Base-by-base conservation (phyloP, 2,797 vertebrate species). In the Lepilemur ruficaudatus region DNA sequence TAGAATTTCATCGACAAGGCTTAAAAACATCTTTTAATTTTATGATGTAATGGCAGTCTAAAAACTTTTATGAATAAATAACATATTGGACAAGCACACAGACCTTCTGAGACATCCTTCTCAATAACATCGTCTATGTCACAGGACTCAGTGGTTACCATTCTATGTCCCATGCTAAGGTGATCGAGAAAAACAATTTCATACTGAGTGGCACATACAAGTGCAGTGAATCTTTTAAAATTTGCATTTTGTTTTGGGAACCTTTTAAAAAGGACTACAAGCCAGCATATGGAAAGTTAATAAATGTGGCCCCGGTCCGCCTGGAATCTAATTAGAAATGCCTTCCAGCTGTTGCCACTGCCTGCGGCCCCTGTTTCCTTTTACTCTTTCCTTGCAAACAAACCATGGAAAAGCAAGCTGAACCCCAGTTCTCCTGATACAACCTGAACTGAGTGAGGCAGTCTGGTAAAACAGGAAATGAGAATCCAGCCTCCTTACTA, bases 321-420 rank as follows among this genome's bases (percentile, higher is more conserved):
- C 83, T 87, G 76, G 80, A 92, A 80, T 96, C 76, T 89, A 94
- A 92, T 91, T 84, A 96, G 89, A 52, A 82, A 94, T 90, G 83
- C 89, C 52, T 81, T 89, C 91, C 79, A 95, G 75, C 94, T 94
- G 88, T 75, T 94, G 79, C 92, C 67, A 59, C 89, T 93, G 80
- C 89, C 73, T 35, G 35, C 3, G 59, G 43, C 38, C 78, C 95
- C 63, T 69, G 18, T 70, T 92, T 91, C 90, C 50, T 94, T 70
- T 55, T 50, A 32, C n/a, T 65, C 25, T 41, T 18, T 94, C 38
- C 73, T 89, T 84, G n/a, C 82, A 94, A 78, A 92, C 65, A 18
- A 18, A n/a, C 50, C 5, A 1, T 57, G 61, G 35, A 86, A 78
- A 91, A 57, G 50, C 61, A 63, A 83, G n/a, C 46, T 13, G 65